Percentiles rank a stretch among this genome's conserved stretches.
Conservation (phyloP, 1,140 invertebrate species). For the Mylabris phalerata region DNA sequence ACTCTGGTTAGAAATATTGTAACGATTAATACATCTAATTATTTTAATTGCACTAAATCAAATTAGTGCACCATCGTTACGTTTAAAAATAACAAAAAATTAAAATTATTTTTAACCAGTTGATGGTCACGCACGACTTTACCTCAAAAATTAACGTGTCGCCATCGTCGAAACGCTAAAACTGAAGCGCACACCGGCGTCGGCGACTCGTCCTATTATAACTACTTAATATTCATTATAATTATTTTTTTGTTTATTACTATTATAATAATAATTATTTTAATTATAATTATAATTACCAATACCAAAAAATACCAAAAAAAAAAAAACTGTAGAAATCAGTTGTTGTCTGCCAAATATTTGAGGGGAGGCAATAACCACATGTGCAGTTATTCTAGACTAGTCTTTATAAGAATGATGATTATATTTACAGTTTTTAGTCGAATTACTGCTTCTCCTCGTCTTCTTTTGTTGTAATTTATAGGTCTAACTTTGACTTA, state of each 20-base stretch:
- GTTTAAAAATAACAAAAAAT: background rate
- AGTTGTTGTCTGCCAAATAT: slow-evolving; percentile 39
- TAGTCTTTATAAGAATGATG: slow-evolving; percentile 17
- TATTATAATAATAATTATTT: background rate
- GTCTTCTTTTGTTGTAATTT: slow-evolving; percentile 32
- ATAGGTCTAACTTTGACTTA: slow-evolving; percentile 38
- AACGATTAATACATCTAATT: too few relatives aligned
- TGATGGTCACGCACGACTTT: slow-evolving; percentile 15
- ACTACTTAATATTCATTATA: slow-evolving; percentile 4
- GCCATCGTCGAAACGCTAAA: slow-evolving; percentile 9
- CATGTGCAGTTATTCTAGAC: slow-evolving; percentile 14
- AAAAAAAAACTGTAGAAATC: slow-evolving; percentile 24
- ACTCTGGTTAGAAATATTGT: slow-evolving; percentile 6
- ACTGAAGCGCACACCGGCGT: slow-evolving; percentile 12
- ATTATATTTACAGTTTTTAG: slow-evolving; percentile 9
- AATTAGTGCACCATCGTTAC: slow-evolving; percentile 10
- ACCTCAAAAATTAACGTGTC: slow-evolving; percentile 1
- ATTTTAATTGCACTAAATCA: background rate
- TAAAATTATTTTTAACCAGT: slow-evolving; percentile 3
- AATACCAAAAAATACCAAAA: background rate
- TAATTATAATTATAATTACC: background rate
- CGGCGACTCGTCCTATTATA: slow-evolving; percentile 8
- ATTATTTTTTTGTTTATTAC: background rate
- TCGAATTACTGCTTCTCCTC: slow-evolving; percentile 33
- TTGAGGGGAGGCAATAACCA: slow-evolving; percentile 30